Conservation (phyloP, 2,888 invertebrate genomes). For the Balanococcus diminutus region DNA sequence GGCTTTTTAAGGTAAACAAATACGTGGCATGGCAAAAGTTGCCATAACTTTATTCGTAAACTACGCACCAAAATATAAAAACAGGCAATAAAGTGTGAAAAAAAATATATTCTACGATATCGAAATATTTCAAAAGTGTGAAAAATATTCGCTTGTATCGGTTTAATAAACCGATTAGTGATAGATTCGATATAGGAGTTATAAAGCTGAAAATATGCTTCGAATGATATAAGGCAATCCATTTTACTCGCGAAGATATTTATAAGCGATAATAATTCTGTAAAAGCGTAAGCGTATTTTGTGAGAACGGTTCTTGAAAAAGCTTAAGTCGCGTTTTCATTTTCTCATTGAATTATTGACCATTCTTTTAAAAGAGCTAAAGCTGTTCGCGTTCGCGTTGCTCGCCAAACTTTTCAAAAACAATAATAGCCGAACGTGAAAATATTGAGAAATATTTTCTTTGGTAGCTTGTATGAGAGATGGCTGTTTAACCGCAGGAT, state of each 20-base stretch:
- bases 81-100: not conserved
- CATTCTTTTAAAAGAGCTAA: not conserved
- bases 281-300: constrained; percentile 1
- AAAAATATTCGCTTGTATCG: not conserved
- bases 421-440: constrained; percentile 8
- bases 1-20: not conserved
- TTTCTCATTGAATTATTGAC: constrained; percentile 8
- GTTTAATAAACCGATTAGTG: not conserved
- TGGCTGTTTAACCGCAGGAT: not conserved
- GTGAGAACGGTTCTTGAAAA: not conserved
- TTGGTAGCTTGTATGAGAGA: not conserved
- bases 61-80: not conserved
- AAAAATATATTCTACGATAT: not conserved
- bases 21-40: not conserved
- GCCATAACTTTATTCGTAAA: not conserved
- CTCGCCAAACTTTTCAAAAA: constrained; percentile 12
- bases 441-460: constrained; percentile 17
- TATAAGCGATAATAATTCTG: not conserved
- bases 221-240: not conserved
- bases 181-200: not conserved
- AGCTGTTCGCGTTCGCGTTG: not conserved
- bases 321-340: constrained; percentile 16
- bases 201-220: not conserved
- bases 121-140: not conserved
- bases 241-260: not conserved